A percentile compares a stretch with the other conserved stretches of the same genome.
These are phyloP conservation scores for Labeo rohita DNA, from an alignment of 2,113 vertebrate species.

Conservation along the genomic window DNA sequence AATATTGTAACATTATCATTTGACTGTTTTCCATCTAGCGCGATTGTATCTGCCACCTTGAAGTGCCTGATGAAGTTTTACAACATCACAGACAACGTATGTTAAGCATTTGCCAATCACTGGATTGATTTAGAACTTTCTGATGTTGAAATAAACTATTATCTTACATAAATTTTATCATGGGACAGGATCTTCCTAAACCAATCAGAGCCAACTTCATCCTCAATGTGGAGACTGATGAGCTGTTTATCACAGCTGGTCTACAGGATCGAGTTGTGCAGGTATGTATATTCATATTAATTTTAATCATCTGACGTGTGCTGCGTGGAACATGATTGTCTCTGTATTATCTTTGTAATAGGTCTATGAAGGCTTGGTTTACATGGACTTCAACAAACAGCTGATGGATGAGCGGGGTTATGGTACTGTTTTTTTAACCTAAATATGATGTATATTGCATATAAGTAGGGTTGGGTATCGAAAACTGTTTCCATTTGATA, in stretches of 20 bases:
- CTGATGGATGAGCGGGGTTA: constrained; percentile 79
- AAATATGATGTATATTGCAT: neutral
- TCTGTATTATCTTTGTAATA: constrained; percentile 53
- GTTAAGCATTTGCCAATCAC: constrained; percentile 39
- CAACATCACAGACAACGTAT: constrained; percentile 80
- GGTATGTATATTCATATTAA: constrained; percentile 61
- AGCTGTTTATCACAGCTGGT: constrained; percentile 83
- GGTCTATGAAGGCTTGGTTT: constrained; percentile 84
- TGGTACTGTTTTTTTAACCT: constrained; percentile 66
- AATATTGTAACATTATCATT: neutral
- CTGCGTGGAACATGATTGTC: neutral
- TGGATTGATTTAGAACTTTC: neutral
- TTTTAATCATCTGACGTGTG: neutral
- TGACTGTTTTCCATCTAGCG: constrained; percentile 65
- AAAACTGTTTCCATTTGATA: too few species aligned
- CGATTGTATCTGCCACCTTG: constrained; percentile 81
- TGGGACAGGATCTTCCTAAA: constrained; percentile 78
- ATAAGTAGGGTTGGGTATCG: neutral
- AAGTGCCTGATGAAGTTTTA: constrained; percentile 84
- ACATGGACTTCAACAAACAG: constrained; percentile 82
- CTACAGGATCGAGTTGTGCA: constrained; percentile 84
- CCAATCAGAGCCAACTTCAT: constrained; percentile 81
- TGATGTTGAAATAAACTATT: neutral
- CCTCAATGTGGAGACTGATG: constrained; percentile 82
- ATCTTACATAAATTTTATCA: neutral